phyloP scores from a whole-genome alignment of 2,888 invertebrate genomes.

The Laothoe populi region DNA sequence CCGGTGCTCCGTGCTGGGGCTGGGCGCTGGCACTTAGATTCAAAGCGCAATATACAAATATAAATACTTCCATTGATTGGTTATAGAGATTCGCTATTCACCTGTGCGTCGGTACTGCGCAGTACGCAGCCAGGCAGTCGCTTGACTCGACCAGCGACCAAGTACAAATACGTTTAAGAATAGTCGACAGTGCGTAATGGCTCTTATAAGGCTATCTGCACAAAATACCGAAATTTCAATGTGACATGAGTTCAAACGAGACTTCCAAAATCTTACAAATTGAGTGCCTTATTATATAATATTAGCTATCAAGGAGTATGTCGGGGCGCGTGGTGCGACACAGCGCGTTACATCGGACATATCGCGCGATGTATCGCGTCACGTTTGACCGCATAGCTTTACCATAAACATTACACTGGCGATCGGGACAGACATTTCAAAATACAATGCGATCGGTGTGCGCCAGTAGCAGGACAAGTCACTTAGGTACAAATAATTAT shows the following conservation, averaged over 20 bases:
- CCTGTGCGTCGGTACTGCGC: too few species aligned
- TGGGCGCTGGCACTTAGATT: background rate
- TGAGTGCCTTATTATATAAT: background rate
- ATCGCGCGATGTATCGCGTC: background rate
- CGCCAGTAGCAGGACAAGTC: conserved; percentile 45
- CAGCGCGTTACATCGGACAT: too few species aligned
- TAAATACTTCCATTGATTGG: too few species aligned
- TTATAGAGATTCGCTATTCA: too few species aligned
- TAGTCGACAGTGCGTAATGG: too few species aligned
- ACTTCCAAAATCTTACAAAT: conserved; percentile 2
- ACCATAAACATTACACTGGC: conserved; percentile 25
- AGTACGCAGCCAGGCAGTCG: too few species aligned
- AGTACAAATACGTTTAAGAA: too few species aligned
- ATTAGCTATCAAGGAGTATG: background rate
- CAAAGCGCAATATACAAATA: too few species aligned
- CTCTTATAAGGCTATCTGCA: too few species aligned
- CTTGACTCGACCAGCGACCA: too few species aligned
- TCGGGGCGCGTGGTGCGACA: too few species aligned
- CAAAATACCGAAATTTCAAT: background rate
- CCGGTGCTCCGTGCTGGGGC: too few species aligned
- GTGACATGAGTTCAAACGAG: background rate
- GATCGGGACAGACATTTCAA: conserved; percentile 12
- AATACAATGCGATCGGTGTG: conserved; percentile 26
- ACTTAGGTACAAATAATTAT: conserved; percentile 47
- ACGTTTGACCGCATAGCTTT: background rate